Base-by-base conservation (phyloP, 2,797 vertebrate genomes). In the Morus bassanus region DNA sequence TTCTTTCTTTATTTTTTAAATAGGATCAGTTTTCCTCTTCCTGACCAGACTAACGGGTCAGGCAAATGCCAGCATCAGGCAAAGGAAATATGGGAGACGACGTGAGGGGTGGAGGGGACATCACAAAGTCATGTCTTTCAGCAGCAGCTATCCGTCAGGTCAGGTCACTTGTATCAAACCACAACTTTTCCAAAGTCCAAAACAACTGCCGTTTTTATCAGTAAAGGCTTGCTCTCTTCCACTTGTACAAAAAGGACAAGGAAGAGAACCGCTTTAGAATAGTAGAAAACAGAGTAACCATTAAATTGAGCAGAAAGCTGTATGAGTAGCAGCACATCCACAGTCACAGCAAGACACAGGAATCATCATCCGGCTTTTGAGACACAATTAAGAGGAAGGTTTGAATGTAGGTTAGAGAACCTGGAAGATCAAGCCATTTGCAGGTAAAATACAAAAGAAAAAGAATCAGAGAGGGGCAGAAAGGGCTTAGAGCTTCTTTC, bases 11-110 rank as follows among this genome's bases (percentile, higher is more conserved):
- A 18, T 39, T 51, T 33, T 5, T 4, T 18, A 50, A 73, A 50
- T 31, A 57, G 51, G 28, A 86, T 60, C 56, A 63, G 18, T 67
- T 78, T 65, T 93, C 67, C 89, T 18, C 81, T 57, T 81, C 87
- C 89, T 78, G 84, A 54, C 63, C 50, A 85, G 77, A 50, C 57
- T 60, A 78, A 64, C 1, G 2, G 57, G 84, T 86, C 77, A 91
- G 43, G 73, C 57, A 74, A 90, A 93, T 41, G 67, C 56, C 69
- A 83, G 80, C 51, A 50, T 6, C 48, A 60, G 37, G 82, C 51
- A 89, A 78, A 94, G 88, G 83, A 84, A 85, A 83, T 25, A 74
- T 1, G n/a, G 75, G 85, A 90, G 68, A 91, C 57, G 91, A 95
- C 24, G 21, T 9, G 3, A 72, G 54, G 57, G 41, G 80, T 73